Evolutionary conservation across 1,140 invertebrate species (phyloP).

Genomic region (Tetramorium parvispinum): DNA sequence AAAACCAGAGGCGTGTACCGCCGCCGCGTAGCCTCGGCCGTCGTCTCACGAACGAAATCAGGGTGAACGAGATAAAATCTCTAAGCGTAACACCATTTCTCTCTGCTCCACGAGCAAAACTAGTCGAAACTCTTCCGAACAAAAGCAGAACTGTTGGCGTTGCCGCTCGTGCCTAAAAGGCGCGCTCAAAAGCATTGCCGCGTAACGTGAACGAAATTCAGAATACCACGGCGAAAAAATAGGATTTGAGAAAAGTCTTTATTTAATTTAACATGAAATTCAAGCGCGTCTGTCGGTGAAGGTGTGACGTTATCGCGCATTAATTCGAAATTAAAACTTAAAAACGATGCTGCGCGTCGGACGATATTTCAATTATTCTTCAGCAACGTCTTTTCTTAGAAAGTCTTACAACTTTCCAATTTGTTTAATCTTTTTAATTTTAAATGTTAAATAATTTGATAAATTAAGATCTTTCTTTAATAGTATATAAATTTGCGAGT

Average conservation of each 20-base stretch:
- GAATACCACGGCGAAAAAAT: not conserved
- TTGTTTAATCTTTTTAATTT: not conserved
- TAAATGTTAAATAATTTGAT: not conserved
- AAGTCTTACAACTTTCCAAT: not conserved
- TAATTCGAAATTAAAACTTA: constrained; percentile 3
- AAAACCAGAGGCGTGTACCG: not conserved
- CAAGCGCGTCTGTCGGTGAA: not conserved
- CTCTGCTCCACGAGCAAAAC: constrained; percentile 14
- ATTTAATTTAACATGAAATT: constrained; percentile 22
- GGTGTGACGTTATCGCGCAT: not conserved
- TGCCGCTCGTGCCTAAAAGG: constrained; percentile 5
- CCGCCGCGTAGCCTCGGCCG: not conserved
- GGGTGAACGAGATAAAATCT: constrained; percentile 54
- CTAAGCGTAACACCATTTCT: constrained; percentile 22
- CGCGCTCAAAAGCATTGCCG: not conserved
- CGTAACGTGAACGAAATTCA: constrained; percentile 11
- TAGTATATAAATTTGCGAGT: not conserved
- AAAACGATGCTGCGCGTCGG: not conserved
- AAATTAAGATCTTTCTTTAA: not conserved
- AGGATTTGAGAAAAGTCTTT: not conserved
- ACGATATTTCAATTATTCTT: not conserved
- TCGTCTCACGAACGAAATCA: constrained; percentile 25
- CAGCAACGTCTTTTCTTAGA: too few relatives aligned
- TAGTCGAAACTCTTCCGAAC: constrained; percentile 24
- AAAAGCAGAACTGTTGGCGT: constrained; percentile 14